Evolutionary conservation across 2,888 invertebrate species (phyloP), one percentile per base, ranked within the genome.

Genomic region (Patella caerulea): DNA sequence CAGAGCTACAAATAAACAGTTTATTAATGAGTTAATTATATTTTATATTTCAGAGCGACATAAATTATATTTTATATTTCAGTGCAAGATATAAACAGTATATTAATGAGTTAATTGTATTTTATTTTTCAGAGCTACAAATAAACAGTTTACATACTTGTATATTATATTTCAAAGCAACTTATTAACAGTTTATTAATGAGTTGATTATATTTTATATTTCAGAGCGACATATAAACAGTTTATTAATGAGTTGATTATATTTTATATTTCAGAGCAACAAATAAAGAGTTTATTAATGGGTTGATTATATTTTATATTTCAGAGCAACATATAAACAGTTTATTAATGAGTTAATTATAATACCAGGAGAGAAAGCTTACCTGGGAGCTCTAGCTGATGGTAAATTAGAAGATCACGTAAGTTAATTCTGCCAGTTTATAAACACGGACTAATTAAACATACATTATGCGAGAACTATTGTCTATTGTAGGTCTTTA

Each of bases 281-380:
- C 9, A 45, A 9, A 45, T 9, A 74, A 85, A 52, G 88, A 89
- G 79, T 92, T 92, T 84, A 85, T 92, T 9, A 45, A 45, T 9
- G 7, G 9, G 45, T 45, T 45, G 7, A 45, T 45, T 45, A 45
- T 45, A 7, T 56, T 75, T 79, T 55, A n/a, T n/a, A 54, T 82
- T 84, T 70, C 82, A 91, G 91, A 73, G 83, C 85, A 45, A 79
- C 87, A 1, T 92, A 91, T 81, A 74, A 85, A 52, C 88, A 89
- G 79, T 92, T 92, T 84, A 85, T 92, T 9, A 96, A 96, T 90
- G 97, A 97, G 92, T 94, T 98, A 90, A 96, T 97, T 79, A 95
- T 97, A 3, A 95, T 95, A 79, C 97, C 97, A 0, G 96, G 96
- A 7, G 74, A 92, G 91, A 86, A 94, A 93, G 78, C 91, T 93